A percentile compares a stretch with the other conserved stretches of the same genome.
Evolutionary conservation across 2,888 invertebrate species (phyloP).

Genomic region (Augochlorella aurata): DNA sequence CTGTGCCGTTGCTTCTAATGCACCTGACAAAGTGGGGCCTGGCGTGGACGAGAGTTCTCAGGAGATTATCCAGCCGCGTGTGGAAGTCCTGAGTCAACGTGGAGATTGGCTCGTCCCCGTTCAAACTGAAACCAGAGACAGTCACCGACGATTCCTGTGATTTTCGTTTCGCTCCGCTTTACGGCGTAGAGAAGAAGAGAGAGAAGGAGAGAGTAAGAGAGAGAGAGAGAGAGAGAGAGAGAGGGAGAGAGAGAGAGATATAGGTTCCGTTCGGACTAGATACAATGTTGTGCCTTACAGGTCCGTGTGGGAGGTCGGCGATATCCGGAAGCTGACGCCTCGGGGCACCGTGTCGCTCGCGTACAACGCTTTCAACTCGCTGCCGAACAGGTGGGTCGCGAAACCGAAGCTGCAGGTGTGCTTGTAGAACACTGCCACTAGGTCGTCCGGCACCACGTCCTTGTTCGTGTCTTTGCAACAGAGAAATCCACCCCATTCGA

Average conservation of each 20-base stretch:
- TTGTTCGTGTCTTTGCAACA: constrained; percentile 90
- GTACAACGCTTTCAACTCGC: constrained; percentile 92
- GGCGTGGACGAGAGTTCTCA: constrained; percentile 95
- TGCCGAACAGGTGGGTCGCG: constrained; percentile 96
- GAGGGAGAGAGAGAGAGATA: background rate
- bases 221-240: background rate
- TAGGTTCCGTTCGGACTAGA: background rate
- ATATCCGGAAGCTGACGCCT: constrained; percentile 93
- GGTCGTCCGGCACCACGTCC: constrained; percentile 95
- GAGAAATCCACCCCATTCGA: background rate
- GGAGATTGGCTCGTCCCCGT: constrained; percentile 92
- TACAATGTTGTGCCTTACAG: constrained; percentile 78
- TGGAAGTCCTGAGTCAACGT: constrained; percentile 98
- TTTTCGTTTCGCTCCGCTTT: background rate
- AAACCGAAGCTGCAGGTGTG: constrained; percentile 98
- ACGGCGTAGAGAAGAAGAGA: background rate
- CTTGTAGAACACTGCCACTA: constrained; percentile 95
- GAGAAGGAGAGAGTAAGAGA: too few species aligned
- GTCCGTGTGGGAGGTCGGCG: constrained; percentile 93
- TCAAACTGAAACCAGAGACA: constrained; percentile 82
- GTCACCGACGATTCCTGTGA: background rate
- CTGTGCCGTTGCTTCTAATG: constrained; percentile 92
- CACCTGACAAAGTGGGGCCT: constrained; percentile 97
- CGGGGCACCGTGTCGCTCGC: constrained; percentile 89
- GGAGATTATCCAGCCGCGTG: constrained; percentile 94